Evolutionary conservation across 2,888 invertebrate species (phyloP).

Genomic region (Cartodere bifasciata): DNA sequence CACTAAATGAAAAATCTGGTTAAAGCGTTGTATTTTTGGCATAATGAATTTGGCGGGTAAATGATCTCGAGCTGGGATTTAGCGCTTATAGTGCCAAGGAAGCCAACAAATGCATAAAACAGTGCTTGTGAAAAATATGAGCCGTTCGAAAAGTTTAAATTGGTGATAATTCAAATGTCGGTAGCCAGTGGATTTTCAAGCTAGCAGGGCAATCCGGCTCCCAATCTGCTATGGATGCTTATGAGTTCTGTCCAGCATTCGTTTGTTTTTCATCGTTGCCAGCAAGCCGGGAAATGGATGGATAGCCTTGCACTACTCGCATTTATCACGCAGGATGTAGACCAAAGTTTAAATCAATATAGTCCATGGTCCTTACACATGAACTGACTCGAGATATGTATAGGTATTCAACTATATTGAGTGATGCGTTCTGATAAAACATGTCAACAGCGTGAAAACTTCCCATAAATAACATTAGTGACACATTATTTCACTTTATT

Average conservation of each 20-base stretch:
- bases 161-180: conserved; percentile 29
- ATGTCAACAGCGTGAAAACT: no score
- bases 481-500: no score
- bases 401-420: conserved; percentile 29
- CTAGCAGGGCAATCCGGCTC: conserved; percentile 27
- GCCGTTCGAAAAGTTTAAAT: conserved; percentile 28
- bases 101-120: conserved; percentile 3
- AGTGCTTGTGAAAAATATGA: conserved; percentile 5
- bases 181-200: no score
- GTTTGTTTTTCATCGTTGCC: conserved; percentile 32
- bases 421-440: no score
- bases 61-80: no score
- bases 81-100: no score
- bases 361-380: conserved; percentile 26
- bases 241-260: conserved; percentile 30
- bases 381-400: no score
- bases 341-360: conserved; percentile 34
- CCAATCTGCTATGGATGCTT: conserved; percentile 29
- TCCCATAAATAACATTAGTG: no score
- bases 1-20: no score
- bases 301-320: conserved; percentile 27
- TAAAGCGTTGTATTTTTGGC: no score
- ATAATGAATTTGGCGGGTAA: no score
- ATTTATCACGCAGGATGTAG: conserved; percentile 32
- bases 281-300: no score